phyloP scores from a whole-genome alignment of 2,888 invertebrate genomes.

The Lepidocyrtoides sp. region DNA sequence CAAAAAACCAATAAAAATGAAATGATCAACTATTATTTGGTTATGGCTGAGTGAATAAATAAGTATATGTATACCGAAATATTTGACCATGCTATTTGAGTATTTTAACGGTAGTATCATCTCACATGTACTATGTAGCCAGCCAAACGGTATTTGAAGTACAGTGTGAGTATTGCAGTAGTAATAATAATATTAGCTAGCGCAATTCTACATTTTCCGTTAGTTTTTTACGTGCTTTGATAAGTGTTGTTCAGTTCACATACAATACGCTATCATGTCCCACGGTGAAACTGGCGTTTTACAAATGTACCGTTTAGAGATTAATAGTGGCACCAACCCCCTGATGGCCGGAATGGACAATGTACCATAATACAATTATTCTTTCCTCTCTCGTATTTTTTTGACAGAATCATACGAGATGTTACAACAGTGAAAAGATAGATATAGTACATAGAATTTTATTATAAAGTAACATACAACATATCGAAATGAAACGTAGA shows the following conservation, averaged over 20 bases:
- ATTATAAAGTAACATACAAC: neutral
- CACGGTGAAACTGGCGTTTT: constrained; percentile 83
- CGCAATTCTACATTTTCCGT: neutral
- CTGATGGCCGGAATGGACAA: constrained; percentile 83
- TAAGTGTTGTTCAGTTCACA: neutral
- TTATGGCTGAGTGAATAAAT: neutral
- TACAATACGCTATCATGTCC: constrained; percentile 68
- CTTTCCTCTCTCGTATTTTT: constrained; percentile 52
- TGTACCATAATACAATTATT: constrained; percentile 67
- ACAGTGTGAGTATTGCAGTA: neutral
- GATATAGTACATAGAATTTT: neutral
- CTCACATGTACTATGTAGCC: too few species aligned
- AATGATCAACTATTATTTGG: neutral
- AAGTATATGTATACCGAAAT: too few species aligned
- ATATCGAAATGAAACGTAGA: neutral
- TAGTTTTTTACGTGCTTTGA: neutral
- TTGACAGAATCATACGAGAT: constrained; percentile 21
- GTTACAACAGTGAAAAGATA: neutral
- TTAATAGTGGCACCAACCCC: constrained; percentile 85
- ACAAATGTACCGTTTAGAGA: constrained; percentile 79
- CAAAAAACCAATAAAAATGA: constrained; percentile 12
- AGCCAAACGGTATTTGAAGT: too few species aligned
- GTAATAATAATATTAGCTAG: neutral
- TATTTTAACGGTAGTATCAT: too few species aligned
- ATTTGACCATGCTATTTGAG: too few species aligned